Evolutionary conservation across 2,888 invertebrate genomes (phyloP).

Genomic region (Eristalis tenax): DNA sequence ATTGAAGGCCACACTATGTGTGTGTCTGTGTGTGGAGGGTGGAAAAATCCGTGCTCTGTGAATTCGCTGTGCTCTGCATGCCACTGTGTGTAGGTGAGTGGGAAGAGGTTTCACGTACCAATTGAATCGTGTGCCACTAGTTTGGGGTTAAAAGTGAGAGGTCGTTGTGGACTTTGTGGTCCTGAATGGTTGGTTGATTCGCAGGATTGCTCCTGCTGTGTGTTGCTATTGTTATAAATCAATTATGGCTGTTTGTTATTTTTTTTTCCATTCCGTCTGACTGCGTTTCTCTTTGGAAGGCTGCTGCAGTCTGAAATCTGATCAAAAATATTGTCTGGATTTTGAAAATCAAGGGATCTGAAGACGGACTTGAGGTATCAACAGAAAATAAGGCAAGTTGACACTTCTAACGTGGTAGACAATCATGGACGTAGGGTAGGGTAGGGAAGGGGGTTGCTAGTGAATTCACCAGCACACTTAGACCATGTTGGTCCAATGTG

Average conservation of each 20-base stretch:
- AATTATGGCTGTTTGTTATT: slow-evolving; percentile 51
- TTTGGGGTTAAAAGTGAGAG: slow-evolving; percentile 59
- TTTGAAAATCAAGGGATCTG: too few relatives aligned
- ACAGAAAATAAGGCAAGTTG: too few relatives aligned
- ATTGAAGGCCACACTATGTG: slow-evolving; percentile 39
- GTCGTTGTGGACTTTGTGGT: slow-evolving; percentile 50
- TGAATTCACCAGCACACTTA: too few relatives aligned
- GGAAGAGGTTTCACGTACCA: slow-evolving; percentile 47
- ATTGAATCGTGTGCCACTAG: slow-evolving; percentile 49
- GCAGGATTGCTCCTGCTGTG: slow-evolving; percentile 30
- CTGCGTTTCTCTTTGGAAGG: neutral
- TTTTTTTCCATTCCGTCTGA: neutral
- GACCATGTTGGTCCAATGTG: too few relatives aligned
- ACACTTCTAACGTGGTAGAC: too few relatives aligned
- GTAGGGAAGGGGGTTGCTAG: too few relatives aligned
- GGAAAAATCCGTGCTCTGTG: slow-evolving; percentile 57
- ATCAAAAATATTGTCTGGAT: too few relatives aligned
- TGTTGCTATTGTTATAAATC: slow-evolving; percentile 48
- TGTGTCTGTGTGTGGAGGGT: slow-evolving; percentile 33
- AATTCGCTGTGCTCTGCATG: slow-evolving; percentile 24
- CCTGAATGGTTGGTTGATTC: slow-evolving; percentile 39
- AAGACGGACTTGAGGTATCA: too few relatives aligned
- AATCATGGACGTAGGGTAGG: too few relatives aligned
- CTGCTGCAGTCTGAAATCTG: neutral
- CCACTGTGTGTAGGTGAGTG: neutral